These are phyloP conservation scores for Siphamia tubifer DNA, from an alignment of 2,113 vertebrate species.

Conservation along the genomic window DNA sequence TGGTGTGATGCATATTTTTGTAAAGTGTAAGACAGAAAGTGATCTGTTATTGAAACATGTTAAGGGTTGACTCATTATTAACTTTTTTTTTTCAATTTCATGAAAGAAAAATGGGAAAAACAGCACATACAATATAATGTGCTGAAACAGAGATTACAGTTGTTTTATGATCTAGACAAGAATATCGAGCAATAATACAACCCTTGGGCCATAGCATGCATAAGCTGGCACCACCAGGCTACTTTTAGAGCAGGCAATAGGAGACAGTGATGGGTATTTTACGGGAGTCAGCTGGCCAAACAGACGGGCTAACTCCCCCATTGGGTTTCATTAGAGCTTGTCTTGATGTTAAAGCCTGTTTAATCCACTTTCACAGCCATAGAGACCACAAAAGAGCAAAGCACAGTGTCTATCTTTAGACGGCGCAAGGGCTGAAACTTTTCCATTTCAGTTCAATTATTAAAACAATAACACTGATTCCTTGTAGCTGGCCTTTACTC, in stretches of 20 bases:
- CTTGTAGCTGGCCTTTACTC: slow-evolving; percentile 9
- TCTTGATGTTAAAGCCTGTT: slow-evolving; percentile 74
- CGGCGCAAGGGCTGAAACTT: slow-evolving; percentile 28
- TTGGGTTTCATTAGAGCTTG: slow-evolving; percentile 74
- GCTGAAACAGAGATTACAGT: background rate
- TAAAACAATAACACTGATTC: slow-evolving; percentile 51
- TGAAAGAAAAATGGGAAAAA: background rate
- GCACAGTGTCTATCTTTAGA: slow-evolving; percentile 68
- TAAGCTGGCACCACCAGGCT: slow-evolving; percentile 45
- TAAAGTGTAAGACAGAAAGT: background rate
- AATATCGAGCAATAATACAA: background rate
- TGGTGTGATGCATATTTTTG: background rate
- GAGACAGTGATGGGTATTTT: slow-evolving; percentile 67
- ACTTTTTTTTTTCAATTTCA: no score
- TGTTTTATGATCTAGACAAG: slow-evolving; percentile 7
- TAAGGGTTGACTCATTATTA: no score
- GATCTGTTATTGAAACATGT: background rate
- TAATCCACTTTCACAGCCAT: slow-evolving; percentile 77
- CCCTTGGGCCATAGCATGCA: background rate
- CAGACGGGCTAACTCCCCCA: slow-evolving; percentile 71
- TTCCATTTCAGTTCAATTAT: slow-evolving; percentile 52
- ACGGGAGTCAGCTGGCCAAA: slow-evolving; percentile 77
- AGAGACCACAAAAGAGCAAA: slow-evolving; percentile 55
- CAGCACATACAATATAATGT: background rate
- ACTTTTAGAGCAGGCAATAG: slow-evolving; percentile 60